phyloP scores from a whole-genome alignment of 1,140 invertebrate genomes.

The Orchestia grillus region DNA sequence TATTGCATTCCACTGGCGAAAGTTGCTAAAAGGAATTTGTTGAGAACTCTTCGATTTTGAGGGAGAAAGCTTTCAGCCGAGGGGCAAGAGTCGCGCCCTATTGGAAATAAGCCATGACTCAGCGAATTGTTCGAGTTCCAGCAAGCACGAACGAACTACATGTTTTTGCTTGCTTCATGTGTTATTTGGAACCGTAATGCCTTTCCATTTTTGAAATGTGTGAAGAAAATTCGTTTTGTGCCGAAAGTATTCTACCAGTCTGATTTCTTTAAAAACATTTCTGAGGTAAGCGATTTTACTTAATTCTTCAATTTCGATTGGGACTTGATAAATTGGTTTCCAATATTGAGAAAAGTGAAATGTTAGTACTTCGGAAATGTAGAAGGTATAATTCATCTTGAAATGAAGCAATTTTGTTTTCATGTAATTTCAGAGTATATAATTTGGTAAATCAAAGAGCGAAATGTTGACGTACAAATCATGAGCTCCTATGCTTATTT shows the following conservation, averaged over 20 bases:
- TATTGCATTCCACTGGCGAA: constrained; percentile 41
- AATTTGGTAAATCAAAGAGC: too few relatives aligned
- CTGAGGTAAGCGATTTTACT: not conserved
- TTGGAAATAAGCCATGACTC: constrained; percentile 45
- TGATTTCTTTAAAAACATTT: not conserved
- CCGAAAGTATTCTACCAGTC: not conserved
- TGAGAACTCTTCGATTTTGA: constrained; percentile 41
- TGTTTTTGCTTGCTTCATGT: not conserved
- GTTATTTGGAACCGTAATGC: not conserved
- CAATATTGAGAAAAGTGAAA: not conserved
- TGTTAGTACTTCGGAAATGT: not conserved
- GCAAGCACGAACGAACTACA: not conserved
- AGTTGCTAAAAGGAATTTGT: constrained; percentile 51
- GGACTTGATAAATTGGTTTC: not conserved
- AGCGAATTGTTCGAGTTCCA: constrained; percentile 7
- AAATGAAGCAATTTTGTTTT: too few relatives aligned
- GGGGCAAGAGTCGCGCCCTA: not conserved
- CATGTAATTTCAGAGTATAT: too few relatives aligned
- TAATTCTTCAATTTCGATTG: not conserved
- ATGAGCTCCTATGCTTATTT: too few relatives aligned
- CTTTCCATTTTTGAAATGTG: not conserved
- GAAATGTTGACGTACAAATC: too few relatives aligned
- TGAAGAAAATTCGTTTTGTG: not conserved
- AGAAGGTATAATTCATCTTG: too few relatives aligned
- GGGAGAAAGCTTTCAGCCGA: not conserved